Percentiles rank a stretch among this genome's conserved stretches.
These are phyloP conservation scores for Okamejei kenojei DNA, from an alignment of 2,797 vertebrate genomes.

Conservation along the genomic window DNA sequence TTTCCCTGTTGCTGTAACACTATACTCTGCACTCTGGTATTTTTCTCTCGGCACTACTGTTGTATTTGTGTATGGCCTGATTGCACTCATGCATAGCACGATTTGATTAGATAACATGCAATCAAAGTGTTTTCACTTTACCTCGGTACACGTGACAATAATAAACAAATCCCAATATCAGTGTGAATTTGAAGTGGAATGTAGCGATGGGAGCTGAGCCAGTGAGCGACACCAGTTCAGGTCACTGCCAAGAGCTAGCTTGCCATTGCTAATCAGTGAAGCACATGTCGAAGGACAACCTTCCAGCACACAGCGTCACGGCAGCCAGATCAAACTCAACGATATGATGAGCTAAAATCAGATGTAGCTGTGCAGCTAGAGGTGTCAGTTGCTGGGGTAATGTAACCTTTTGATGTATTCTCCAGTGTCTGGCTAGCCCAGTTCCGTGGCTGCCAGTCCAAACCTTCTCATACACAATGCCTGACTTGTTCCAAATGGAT, in stretches of 20 bases:
- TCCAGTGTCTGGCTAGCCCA: background rate
- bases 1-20: too few species aligned
- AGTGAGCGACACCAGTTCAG: background rate
- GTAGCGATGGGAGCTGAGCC: background rate
- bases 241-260: background rate
- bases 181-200: constrained; percentile 8
- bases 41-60: too few species aligned
- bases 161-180: background rate
- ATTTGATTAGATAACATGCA: too few species aligned
- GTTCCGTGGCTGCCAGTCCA: background rate
- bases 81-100: too few species aligned
- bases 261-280: background rate
- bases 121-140: too few species aligned
- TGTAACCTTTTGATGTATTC: background rate
- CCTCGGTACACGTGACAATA: too few species aligned
- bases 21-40: too few species aligned
- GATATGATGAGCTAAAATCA: background rate
- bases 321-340: background rate
- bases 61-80: too few species aligned
- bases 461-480: background rate
- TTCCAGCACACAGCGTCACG: background rate
- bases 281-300: background rate
- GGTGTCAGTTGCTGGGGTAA: constrained; percentile 16
- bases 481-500: background rate
- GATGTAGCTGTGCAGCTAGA: background rate